These are phyloP conservation scores for Pristionchus exspectatus DNA, from an alignment of 2,888 invertebrate species.

Conservation along the genomic window DNA sequence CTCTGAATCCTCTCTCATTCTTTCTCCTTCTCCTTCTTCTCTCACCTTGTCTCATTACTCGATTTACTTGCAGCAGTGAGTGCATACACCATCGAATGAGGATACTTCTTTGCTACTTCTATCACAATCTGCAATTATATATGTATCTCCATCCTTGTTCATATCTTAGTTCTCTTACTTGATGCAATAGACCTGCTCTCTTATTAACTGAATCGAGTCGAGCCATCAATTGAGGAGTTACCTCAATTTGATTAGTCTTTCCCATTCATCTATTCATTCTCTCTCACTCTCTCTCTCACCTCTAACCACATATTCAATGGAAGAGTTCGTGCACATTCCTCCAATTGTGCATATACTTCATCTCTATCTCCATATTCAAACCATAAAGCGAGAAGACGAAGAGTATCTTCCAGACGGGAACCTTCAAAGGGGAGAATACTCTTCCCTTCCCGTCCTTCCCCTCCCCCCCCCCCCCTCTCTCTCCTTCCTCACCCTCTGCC, in stretches of 20 bases:
- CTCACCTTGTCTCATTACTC: slow-evolving; percentile 84
- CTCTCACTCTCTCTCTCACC: too few species aligned
- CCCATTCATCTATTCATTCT: too few species aligned
- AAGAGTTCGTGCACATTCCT: slow-evolving; percentile 92
- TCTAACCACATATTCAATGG: slow-evolving; percentile 99
- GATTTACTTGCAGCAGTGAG: slow-evolving; percentile 97
- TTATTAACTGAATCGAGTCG: slow-evolving; percentile 92
- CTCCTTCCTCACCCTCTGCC: slow-evolving; percentile 8
- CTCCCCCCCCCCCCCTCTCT: not conserved
- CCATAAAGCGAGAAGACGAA: slow-evolving; percentile 94
- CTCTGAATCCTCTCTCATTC: slow-evolving; percentile 81
- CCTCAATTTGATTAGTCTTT: not conserved
- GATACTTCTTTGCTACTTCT: slow-evolving; percentile 48
- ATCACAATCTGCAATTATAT: slow-evolving; percentile 53
- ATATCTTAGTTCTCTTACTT: slow-evolving; percentile 82
- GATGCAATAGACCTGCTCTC: slow-evolving; percentile 91
- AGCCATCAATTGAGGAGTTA: slow-evolving; percentile 98
- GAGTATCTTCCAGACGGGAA: slow-evolving; percentile 92
- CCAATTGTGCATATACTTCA: slow-evolving; percentile 93
- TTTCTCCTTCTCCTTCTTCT: not conserved
- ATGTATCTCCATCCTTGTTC: too few species aligned
- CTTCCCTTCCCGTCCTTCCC: not conserved
- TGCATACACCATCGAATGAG: slow-evolving; percentile 92
- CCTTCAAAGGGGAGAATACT: slow-evolving; percentile 53
- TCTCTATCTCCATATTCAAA: slow-evolving; percentile 92